A percentile compares a stretch with the other conserved stretches of the same genome.
phyloP scores from a whole-genome alignment of 2,113 vertebrate species.

The Macroglossus sobrinus region DNA sequence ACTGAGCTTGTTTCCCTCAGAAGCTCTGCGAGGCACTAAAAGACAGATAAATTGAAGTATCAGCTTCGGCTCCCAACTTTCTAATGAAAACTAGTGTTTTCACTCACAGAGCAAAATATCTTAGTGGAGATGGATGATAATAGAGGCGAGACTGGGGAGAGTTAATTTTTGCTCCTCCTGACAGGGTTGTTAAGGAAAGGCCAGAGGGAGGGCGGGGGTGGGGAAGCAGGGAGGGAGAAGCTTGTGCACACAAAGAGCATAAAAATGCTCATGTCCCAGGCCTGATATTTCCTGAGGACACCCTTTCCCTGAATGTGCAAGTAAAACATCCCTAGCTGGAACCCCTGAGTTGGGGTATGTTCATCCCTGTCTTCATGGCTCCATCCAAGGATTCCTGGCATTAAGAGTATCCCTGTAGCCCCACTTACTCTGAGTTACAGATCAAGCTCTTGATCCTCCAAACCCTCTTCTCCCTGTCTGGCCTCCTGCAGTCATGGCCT shows the following conservation, averaged over 20 bases:
- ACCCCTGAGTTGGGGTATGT: neutral
- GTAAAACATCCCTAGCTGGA: neutral
- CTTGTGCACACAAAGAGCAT: neutral
- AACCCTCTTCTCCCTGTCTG: neutral
- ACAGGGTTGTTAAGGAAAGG: neutral
- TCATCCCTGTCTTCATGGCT: accelerated
- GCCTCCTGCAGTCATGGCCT: neutral
- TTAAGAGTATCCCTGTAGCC: accelerated
- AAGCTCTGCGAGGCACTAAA: neutral
- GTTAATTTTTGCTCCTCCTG: neutral
- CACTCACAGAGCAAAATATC: neutral
- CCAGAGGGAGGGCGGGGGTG: neutral
- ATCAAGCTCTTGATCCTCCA: neutral
- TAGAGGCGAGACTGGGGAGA: accelerated
- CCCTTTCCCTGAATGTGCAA: neutral
- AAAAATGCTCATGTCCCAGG: accelerated
- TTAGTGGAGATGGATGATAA: neutral
- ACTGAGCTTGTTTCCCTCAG: neutral
- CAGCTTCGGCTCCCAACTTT: slow-evolving; percentile 9
- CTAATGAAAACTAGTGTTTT: slow-evolving; percentile 40
- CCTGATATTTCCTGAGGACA: neutral
- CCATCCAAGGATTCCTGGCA: neutral
- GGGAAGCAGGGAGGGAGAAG: neutral
- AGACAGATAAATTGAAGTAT: slow-evolving; percentile 22
- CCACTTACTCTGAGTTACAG: neutral